Percentiles rank a stretch among this genome's conserved stretches.
Evolutionary conservation across 2,113 vertebrate genomes (phyloP).

Genomic region (Turdus rufiventris): DNA sequence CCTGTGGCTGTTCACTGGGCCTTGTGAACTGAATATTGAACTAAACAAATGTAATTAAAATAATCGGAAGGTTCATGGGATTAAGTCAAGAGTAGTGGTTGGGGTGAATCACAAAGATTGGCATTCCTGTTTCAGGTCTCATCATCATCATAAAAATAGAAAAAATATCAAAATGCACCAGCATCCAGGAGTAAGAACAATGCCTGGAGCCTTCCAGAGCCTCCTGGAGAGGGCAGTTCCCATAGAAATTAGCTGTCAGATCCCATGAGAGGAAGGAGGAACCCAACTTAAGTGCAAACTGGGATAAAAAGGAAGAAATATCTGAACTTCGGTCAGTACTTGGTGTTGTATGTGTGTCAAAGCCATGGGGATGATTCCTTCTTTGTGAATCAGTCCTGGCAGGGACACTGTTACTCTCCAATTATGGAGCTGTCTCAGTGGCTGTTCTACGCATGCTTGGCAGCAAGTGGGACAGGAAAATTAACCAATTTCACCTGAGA

Average conservation of each 20-base stretch:
- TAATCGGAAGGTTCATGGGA: not conserved
- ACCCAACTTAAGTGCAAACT: not conserved
- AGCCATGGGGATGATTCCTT: not conserved
- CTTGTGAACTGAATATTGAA: not conserved
- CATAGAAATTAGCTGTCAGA: not conserved
- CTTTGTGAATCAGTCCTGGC: not conserved
- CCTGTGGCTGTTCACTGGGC: not conserved
- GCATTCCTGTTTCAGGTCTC: not conserved
- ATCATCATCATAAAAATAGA: not conserved
- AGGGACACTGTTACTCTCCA: not conserved
- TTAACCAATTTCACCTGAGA: not conserved
- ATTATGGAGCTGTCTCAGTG: not conserved
- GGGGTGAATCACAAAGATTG: not conserved
- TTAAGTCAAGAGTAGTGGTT: not conserved
- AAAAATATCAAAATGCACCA: not conserved
- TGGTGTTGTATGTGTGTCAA: not conserved
- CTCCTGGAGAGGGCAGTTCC: not conserved
- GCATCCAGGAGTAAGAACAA: not conserved
- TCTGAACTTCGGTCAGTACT: not conserved
- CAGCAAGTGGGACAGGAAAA: not conserved
- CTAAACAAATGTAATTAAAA: not conserved
- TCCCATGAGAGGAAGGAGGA: not conserved
- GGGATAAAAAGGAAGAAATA: not conserved
- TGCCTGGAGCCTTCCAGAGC: not conserved
- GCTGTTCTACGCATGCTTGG: fast-evolving